phyloP scores from a whole-genome alignment of 2,113 vertebrate genomes.

The Cinclus mexicanus region DNA sequence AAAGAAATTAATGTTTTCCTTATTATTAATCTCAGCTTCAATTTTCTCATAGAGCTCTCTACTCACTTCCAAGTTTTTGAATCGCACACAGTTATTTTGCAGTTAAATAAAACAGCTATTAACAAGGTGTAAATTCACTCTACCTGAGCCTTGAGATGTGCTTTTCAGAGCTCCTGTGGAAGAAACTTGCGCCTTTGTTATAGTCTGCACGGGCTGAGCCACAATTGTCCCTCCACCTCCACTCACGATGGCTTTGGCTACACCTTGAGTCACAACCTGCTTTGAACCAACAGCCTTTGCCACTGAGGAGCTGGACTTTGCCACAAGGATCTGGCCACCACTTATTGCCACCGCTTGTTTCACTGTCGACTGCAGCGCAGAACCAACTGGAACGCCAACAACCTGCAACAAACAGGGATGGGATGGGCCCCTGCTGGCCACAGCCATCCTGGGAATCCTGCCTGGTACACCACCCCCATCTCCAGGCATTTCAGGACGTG shows the following conservation, averaged over 20 bases:
- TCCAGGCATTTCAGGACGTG: neutral
- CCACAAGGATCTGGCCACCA: slow-evolving; percentile 95
- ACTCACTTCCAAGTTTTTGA: neutral
- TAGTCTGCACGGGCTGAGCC: slow-evolving; percentile 84
- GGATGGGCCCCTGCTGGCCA: neutral
- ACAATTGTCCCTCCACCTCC: slow-evolving; percentile 83
- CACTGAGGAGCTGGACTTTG: slow-evolving; percentile 87
- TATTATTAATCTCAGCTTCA: neutral
- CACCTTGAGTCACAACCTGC: slow-evolving; percentile 95
- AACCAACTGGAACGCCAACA: slow-evolving; percentile 89
- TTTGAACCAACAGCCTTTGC: slow-evolving; percentile 91
- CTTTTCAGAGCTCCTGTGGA: slow-evolving; percentile 84
- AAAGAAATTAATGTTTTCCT: neutral
- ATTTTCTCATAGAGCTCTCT: neutral
- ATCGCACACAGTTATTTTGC: neutral
- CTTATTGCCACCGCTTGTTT: slow-evolving; percentile 94
- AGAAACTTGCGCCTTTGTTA: slow-evolving; percentile 83
- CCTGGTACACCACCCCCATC: neutral
- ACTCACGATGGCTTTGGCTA: slow-evolving; percentile 95
- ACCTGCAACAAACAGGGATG: slow-evolving; percentile 78
- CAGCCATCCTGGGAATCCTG: neutral
- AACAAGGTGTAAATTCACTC: neutral
- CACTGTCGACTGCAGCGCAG: slow-evolving; percentile 87
- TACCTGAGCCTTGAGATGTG: slow-evolving; percentile 88
- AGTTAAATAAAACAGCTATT: neutral